Conservation (phyloP, 2,113 vertebrate genomes). For the Pitta sordida region DNA sequence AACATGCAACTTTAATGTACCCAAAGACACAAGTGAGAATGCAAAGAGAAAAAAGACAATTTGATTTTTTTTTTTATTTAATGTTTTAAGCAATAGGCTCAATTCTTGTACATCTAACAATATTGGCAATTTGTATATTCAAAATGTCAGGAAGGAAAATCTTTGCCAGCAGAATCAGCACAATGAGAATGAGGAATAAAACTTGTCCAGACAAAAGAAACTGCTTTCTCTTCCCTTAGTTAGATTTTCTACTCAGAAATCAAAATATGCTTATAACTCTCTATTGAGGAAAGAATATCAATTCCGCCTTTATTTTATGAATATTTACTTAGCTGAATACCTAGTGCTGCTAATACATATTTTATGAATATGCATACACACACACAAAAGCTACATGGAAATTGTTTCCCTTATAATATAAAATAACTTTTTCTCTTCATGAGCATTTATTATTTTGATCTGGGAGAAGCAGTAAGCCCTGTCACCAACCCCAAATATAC, state of each 20-base stretch:
- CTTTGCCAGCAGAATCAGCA: constrained; percentile 10
- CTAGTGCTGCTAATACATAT: constrained; percentile 54
- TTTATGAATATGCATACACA: constrained; percentile 49
- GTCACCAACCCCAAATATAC: neutral
- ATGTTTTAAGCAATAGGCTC: neutral
- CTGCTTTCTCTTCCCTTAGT: neutral
- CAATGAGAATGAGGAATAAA: neutral
- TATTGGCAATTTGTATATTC: neutral
- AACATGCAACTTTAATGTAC: neutral
- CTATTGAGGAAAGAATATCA: constrained; percentile 23
- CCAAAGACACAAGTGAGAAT: neutral
- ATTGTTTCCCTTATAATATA: constrained; percentile 15
- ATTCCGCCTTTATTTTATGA: constrained; percentile 55
- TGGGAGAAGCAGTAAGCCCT: neutral
- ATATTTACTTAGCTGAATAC: constrained; percentile 56
- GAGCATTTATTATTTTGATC: neutral
- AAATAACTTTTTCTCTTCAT: neutral
- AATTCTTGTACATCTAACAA: neutral
- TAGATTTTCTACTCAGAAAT: constrained; percentile 7
- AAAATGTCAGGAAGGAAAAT: neutral
- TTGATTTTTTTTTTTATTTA: neutral
- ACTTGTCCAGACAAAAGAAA: neutral
- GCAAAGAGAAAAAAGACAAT: neutral
- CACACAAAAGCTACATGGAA: constrained; percentile 11
- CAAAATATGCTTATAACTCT: constrained; percentile 24